phyloP scores from a whole-genome alignment of 1,140 invertebrate species.

The Camponotus floridanus region DNA sequence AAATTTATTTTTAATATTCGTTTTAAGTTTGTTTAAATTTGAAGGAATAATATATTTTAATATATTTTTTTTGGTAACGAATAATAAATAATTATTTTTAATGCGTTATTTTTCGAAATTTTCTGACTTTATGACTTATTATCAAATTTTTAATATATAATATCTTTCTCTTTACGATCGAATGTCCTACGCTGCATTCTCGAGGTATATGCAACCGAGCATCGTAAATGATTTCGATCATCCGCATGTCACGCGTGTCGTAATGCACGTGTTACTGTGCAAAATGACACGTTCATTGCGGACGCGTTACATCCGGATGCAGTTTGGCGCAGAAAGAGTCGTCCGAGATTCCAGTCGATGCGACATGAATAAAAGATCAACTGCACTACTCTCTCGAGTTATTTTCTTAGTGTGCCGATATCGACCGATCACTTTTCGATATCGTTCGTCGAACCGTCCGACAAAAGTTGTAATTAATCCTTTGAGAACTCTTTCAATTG shows the following conservation, averaged over 20 bases:
- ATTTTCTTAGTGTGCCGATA: constrained; percentile 25
- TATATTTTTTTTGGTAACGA: no score
- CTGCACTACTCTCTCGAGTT: neutral
- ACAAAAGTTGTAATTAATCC: constrained; percentile 32
- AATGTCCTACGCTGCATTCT: neutral
- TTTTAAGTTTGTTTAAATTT: no score
- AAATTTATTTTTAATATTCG: no score
- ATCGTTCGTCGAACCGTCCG: neutral
- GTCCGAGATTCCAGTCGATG: constrained; percentile 12
- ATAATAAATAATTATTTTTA: no score
- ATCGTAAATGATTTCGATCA: neutral
- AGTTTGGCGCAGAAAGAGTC: constrained; percentile 24
- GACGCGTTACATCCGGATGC: constrained; percentile 29
- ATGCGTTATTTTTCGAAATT: no score
- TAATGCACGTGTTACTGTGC: constrained; percentile 19
- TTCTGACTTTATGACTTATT: neutral
- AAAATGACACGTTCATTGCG: constrained; percentile 40
- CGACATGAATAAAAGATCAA: constrained; percentile 57
- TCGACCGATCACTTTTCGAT: constrained; percentile 32
- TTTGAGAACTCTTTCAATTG: constrained; percentile 33
- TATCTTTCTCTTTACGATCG: neutral
- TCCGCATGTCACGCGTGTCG: constrained; percentile 32
- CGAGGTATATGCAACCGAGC: neutral
- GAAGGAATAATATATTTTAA: no score
- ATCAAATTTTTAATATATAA: neutral